These are phyloP conservation scores for Paedocypris sp. DNA, from an alignment of 2,113 vertebrate species.

Conservation along the genomic window DNA sequence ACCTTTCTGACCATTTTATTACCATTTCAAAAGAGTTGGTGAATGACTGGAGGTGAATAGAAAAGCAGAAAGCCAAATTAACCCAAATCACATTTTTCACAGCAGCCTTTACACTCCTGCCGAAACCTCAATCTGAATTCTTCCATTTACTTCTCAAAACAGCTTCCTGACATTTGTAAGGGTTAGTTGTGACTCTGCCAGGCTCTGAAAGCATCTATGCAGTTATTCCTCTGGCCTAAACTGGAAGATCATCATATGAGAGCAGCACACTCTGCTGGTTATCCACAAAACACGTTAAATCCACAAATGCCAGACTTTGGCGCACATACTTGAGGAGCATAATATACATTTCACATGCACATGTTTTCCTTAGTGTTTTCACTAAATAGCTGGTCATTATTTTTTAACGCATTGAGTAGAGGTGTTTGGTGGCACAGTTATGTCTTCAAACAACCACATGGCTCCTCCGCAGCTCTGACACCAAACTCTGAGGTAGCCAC, in stretches of 20 bases:
- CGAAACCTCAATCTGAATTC: neutral
- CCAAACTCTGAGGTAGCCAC: neutral
- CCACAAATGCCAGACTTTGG: no score
- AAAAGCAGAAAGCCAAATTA: slow-evolving; percentile 7
- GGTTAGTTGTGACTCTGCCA: neutral
- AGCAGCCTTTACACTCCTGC: neutral
- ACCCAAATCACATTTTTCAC: neutral
- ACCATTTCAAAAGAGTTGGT: slow-evolving; percentile 18
- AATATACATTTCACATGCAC: no score
- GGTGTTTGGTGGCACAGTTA: no score
- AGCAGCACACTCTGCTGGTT: slow-evolving; percentile 25
- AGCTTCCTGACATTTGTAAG: slow-evolving; percentile 2
- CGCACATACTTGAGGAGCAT: no score
- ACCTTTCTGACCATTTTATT: slow-evolving; percentile 17
- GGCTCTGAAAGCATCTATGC: neutral
- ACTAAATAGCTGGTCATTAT: no score
- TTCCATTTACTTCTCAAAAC: neutral
- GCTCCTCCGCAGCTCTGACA: no score
- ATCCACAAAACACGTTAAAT: slow-evolving; percentile 6
- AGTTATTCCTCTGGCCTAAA: neutral
- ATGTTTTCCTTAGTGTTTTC: no score
- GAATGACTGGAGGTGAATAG: slow-evolving; percentile 1
- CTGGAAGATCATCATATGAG: slow-evolving; percentile 5
- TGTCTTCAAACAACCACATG: no score
- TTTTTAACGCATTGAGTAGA: no score